Conservation (phyloP, 2,113 vertebrate genomes). For the Sebastes fasciatus region DNA sequence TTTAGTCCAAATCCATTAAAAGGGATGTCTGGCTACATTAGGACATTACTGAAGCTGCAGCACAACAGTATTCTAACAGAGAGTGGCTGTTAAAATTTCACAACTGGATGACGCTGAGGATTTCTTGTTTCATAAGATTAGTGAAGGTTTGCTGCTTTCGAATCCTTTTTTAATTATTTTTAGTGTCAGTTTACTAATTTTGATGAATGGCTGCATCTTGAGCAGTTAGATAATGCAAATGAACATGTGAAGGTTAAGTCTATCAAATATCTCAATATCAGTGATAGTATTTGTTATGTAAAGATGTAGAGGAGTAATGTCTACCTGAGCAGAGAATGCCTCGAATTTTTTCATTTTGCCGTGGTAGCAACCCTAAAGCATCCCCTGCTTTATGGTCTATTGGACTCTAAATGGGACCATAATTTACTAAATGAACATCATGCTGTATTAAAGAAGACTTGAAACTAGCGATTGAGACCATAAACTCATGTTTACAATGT, state of each 20-base stretch:
- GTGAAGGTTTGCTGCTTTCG: not conserved
- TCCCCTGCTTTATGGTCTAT: too few species aligned
- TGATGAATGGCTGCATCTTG: not conserved
- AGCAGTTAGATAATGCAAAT: not conserved
- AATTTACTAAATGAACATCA: too few species aligned
- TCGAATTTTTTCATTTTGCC: too few species aligned
- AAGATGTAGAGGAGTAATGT: too few species aligned
- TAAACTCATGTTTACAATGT: too few species aligned
- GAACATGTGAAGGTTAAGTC: not conserved
- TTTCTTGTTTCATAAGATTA: not conserved
- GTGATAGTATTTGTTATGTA: too few species aligned
- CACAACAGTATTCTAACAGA: not conserved
- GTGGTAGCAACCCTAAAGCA: too few species aligned
- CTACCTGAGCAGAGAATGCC: too few species aligned
- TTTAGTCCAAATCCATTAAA: constrained; percentile 52
- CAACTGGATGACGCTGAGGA: not conserved
- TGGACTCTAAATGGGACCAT: too few species aligned
- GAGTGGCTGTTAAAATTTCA: not conserved
- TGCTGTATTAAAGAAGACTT: too few species aligned
- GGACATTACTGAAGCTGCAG: constrained; percentile 6
- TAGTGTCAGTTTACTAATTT: not conserved
- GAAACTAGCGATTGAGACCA: too few species aligned
- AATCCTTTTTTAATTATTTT: not conserved
- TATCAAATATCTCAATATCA: not conserved
- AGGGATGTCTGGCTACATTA: constrained; percentile 7